Conservation (phyloP, 2,888 invertebrate species). For the Argyresthia goedartella region DNA sequence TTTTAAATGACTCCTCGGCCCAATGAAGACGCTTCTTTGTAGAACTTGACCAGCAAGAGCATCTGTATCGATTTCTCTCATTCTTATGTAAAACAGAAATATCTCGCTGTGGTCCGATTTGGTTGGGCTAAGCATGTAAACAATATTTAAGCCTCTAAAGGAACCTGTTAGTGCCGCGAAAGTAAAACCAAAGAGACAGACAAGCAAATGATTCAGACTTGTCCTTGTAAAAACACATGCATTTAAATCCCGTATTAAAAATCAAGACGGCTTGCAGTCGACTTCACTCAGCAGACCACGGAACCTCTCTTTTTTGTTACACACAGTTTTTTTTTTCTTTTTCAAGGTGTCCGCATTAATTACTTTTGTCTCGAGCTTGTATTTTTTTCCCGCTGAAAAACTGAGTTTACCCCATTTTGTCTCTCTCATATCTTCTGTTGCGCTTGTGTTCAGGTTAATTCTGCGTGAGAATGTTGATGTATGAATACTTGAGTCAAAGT, state of each 20-base stretch:
- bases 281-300: neutral
- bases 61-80: too few relatives aligned
- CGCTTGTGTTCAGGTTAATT: neutral
- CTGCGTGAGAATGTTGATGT: neutral
- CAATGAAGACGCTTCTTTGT: too few relatives aligned
- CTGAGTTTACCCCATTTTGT: slow-evolving; percentile 13
- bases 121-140: too few relatives aligned
- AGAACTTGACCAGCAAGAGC: too few relatives aligned
- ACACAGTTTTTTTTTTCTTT: slow-evolving; percentile 10
- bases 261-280: neutral
- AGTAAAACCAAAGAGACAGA: too few relatives aligned
- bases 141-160: too few relatives aligned
- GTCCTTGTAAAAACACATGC: neutral
- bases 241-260: slow-evolving; percentile 1
- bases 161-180: too few relatives aligned
- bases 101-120: too few relatives aligned
- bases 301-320: neutral
- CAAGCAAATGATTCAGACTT: too few relatives aligned
- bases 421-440: neutral
- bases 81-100: too few relatives aligned
- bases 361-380: slow-evolving; percentile 24
- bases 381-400: slow-evolving; percentile 20
- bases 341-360: slow-evolving; percentile 22
- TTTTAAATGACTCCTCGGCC: too few relatives aligned
- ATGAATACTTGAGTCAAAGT: neutral